Evolutionary conservation across 2,888 invertebrate genomes (phyloP).

Genomic region (Tenthredo notha): DNA sequence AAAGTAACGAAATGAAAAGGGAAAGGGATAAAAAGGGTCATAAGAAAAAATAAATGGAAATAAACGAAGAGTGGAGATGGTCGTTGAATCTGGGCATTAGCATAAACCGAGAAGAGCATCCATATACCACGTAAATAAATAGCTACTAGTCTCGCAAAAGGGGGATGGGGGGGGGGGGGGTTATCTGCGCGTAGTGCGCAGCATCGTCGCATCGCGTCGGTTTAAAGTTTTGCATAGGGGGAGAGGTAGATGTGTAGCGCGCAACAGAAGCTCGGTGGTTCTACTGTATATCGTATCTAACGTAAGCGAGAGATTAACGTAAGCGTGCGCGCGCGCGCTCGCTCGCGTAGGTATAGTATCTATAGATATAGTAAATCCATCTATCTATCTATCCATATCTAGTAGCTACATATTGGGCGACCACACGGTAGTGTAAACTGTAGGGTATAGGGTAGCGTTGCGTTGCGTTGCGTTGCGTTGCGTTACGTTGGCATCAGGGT

Average conservation of each 20-base stretch:
- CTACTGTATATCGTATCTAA: neutral
- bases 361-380: neutral
- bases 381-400: neutral
- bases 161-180: too few relatives aligned
- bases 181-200: constrained; percentile 34
- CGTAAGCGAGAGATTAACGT: neutral
- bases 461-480: neutral
- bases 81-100: constrained; percentile 44
- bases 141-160: constrained; percentile 37
- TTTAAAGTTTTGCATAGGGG: neutral
- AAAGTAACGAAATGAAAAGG: neutral
- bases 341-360: neutral
- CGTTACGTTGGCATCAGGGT: constrained; percentile 17
- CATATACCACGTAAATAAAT: constrained; percentile 51
- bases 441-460: neutral
- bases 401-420: neutral
- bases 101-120: constrained; percentile 28
- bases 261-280: neutral
- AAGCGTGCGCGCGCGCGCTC: neutral
- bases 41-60: neutral
- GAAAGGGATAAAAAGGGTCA: neutral
- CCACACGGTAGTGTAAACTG: neutral
- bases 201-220: neutral
- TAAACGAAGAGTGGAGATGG: neutral
- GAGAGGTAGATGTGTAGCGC: neutral